phyloP scores from a whole-genome alignment of 2,113 vertebrate genomes.

The Vicugna pacos region DNA sequence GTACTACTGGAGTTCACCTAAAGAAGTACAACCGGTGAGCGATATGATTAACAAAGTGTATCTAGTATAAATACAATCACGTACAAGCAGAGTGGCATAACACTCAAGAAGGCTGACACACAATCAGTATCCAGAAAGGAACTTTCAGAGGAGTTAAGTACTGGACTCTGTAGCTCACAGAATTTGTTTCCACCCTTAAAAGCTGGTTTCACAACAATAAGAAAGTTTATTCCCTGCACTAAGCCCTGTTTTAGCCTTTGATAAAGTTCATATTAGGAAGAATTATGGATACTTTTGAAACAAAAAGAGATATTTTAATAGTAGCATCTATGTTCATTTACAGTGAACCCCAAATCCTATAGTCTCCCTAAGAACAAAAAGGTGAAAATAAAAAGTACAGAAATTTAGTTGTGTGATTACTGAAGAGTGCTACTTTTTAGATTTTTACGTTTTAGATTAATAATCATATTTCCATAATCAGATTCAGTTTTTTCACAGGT shows the following conservation, averaged over 20 bases:
- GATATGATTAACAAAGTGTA: background rate
- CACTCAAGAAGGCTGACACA: background rate
- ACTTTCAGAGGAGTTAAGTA: background rate
- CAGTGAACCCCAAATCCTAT: background rate
- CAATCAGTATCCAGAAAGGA: background rate
- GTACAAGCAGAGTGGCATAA: background rate
- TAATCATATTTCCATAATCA: conserved; percentile 15
- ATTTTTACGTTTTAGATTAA: background rate
- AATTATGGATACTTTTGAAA: conserved; percentile 29
- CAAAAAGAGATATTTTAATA: background rate
- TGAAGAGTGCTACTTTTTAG: background rate
- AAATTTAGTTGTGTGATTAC: background rate
- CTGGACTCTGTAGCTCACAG: background rate
- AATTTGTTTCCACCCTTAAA: background rate
- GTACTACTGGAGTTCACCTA: background rate
- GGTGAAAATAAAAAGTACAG: background rate
- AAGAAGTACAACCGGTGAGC: background rate
- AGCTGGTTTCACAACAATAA: background rate
- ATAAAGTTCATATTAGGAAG: conserved; percentile 3
- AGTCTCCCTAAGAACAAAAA: background rate
- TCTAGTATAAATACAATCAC: background rate
- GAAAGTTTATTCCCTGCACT: background rate
- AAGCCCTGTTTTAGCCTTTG: background rate
- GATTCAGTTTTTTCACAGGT: conserved; percentile 7
- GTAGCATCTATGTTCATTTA: background rate